phyloP scores from a whole-genome alignment of 2,888 invertebrate genomes.

The Eristalis arbustorum region DNA sequence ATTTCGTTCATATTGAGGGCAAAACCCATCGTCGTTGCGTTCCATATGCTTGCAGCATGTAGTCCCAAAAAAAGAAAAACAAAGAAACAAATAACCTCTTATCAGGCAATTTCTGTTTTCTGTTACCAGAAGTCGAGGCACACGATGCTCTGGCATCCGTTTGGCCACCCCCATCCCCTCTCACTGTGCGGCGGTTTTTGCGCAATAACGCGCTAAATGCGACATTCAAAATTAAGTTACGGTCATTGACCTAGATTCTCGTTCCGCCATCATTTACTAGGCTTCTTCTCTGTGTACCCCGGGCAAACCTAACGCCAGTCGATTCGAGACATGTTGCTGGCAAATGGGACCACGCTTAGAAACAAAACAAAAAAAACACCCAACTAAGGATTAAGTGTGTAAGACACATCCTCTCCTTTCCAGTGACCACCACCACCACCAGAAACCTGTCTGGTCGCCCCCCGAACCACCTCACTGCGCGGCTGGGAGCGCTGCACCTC shows the following conservation, averaged over 20 bases:
- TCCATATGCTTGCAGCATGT: slow-evolving; percentile 28
- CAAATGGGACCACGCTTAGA: neutral
- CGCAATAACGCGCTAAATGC: slow-evolving; percentile 66
- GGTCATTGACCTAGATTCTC: slow-evolving; percentile 77
- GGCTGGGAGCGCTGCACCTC: slow-evolving; percentile 50
- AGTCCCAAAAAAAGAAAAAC: neutral
- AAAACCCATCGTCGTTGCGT: neutral
- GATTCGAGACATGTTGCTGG: slow-evolving; percentile 31
- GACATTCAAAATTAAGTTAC: slow-evolving; percentile 71
- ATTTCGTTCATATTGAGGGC: slow-evolving; percentile 13
- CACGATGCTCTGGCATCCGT: slow-evolving; percentile 9
- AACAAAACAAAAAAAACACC: neutral
- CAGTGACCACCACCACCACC: neutral
- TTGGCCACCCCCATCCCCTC: neutral
- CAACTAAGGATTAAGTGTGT: too few relatives aligned
- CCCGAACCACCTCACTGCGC: neutral
- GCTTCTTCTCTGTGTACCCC: slow-evolving; percentile 21
- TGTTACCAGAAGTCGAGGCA: neutral
- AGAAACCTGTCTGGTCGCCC: slow-evolving; percentile 62
- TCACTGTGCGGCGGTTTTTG: slow-evolving; percentile 30
- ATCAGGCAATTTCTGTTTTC: neutral
- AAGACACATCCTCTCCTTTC: neutral
- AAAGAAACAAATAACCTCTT: neutral
- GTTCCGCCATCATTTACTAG: slow-evolving; percentile 45
- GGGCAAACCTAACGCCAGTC: neutral